phyloP scores from a whole-genome alignment of 2,888 invertebrate genomes.

The Epirrita christyi region DNA sequence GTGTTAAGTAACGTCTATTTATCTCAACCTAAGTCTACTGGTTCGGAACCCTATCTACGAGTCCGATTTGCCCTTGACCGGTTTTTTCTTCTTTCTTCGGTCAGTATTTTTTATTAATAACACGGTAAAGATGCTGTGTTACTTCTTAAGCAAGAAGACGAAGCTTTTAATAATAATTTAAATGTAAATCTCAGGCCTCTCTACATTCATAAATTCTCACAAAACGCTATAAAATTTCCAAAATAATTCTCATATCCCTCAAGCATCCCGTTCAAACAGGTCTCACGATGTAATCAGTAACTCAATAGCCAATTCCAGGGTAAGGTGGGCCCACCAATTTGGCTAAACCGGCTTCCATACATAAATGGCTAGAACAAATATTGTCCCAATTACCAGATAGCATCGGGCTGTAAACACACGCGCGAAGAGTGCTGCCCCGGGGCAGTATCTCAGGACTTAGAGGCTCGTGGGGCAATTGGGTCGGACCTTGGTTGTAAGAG shows the following conservation, averaged over 20 bases:
- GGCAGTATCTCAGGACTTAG: slow-evolving; percentile 69
- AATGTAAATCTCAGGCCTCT: slow-evolving; percentile 16
- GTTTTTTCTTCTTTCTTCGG: too few relatives aligned
- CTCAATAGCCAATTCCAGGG: slow-evolving; percentile 57
- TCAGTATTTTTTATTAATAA: too few relatives aligned
- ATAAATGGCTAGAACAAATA: slow-evolving; percentile 78
- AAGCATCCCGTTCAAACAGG: slow-evolving; percentile 36
- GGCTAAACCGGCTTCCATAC: slow-evolving; percentile 63
- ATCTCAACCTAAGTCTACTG: too few relatives aligned
- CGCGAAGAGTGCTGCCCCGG: slow-evolving; percentile 70
- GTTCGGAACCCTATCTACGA: too few relatives aligned
- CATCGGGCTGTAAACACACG: slow-evolving; percentile 77
- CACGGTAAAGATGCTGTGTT: too few relatives aligned
- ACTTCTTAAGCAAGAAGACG: too few relatives aligned
- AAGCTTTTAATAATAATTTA: slow-evolving; percentile 20
- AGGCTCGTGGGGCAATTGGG: slow-evolving; percentile 57
- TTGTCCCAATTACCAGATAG: slow-evolving; percentile 83
- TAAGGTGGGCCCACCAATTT: slow-evolving; percentile 59
- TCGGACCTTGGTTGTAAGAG: background rate
- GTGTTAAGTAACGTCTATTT: too few relatives aligned
- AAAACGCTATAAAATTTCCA: slow-evolving; percentile 16
- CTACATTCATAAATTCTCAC: slow-evolving; percentile 23
- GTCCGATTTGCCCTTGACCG: too few relatives aligned
- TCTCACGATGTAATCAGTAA: slow-evolving; percentile 62
- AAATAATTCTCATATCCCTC: slow-evolving; percentile 27